A percentile compares a stretch with the other conserved stretches of the same genome.
Evolutionary conservation across 1,140 invertebrate genomes (phyloP).

Genomic region (Leptinotarsa defecta): DNA sequence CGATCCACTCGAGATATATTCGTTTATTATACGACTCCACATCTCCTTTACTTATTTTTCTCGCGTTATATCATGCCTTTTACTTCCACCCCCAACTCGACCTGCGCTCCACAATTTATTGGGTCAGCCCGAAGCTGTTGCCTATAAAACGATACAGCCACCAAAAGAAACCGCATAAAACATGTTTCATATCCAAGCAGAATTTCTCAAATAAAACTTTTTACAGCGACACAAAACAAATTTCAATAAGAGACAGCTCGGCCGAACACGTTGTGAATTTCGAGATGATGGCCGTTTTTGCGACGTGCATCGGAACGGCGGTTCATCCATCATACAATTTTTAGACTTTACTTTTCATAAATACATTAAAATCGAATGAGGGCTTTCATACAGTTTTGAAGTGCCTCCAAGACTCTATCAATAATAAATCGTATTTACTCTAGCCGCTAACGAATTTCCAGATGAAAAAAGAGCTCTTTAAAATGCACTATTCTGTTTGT

Average conservation of each 20-base stretch:
- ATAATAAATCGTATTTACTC: slow-evolving; percentile 7
- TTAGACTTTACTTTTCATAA: slow-evolving; percentile 9
- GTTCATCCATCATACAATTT: slow-evolving; percentile 6
- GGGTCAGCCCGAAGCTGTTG: slow-evolving; percentile 16
- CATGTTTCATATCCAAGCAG: slow-evolving; percentile 22
- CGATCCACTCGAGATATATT: too few relatives aligned
- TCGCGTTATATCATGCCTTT: background rate
- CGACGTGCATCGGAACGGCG: background rate
- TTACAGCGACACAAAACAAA: slow-evolving; percentile 11
- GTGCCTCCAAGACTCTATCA: background rate
- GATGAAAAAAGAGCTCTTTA: background rate
- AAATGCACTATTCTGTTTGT: background rate
- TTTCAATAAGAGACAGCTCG: slow-evolving; percentile 12
- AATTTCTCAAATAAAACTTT: slow-evolving; percentile 24
- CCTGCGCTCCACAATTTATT: slow-evolving; percentile 6
- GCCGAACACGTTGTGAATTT: background rate
- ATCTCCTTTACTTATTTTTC: background rate
- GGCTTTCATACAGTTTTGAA: background rate
- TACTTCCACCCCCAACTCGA: too few relatives aligned
- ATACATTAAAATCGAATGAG: slow-evolving; percentile 1
- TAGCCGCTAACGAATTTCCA: background rate
- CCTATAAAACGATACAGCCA: slow-evolving; percentile 19
- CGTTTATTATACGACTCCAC: too few relatives aligned
- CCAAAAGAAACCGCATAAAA: slow-evolving; percentile 18
- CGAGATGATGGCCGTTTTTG: background rate